Evolutionary conservation across 92 coral and sea anemone species (phyloP).

Genomic region (Phenganax stokvisi): DNA sequence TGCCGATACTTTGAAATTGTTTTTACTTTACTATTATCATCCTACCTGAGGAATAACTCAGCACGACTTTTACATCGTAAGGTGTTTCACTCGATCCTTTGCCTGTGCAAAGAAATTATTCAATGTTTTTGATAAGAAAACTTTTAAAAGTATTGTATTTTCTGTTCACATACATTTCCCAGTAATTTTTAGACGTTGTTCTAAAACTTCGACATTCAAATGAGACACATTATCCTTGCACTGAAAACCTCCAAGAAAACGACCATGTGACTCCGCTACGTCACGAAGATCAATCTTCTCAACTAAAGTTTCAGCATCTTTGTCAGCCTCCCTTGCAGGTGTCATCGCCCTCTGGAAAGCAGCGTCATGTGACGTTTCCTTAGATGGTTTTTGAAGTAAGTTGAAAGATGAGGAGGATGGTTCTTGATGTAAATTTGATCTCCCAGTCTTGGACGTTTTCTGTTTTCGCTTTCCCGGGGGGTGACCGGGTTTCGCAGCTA

Average conservation of each 20-base stretch:
- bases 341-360: background rate
- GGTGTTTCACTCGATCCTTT: constrained; percentile 51
- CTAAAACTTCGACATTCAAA: constrained; percentile 6
- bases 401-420: background rate
- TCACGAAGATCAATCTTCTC: constrained; percentile 27
- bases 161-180: constrained; percentile 20
- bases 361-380: too few relatives aligned
- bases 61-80: constrained; percentile 50
- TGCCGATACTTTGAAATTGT: background rate
- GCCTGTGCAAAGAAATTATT: constrained; percentile 34
- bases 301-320: background rate
- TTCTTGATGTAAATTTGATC: background rate
- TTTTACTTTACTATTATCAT: background rate
- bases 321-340: background rate
- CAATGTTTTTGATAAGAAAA: background rate
- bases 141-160: background rate
- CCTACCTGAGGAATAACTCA: constrained; percentile 51
- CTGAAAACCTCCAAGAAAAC: constrained; percentile 31
- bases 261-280: constrained; percentile 36
- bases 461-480: constrained; percentile 1
- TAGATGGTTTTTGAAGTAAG: too few relatives aligned
- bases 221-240: constrained; percentile 35
- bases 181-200: constrained; percentile 15
- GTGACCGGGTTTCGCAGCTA: constrained; percentile 20
- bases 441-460: background rate